Conservation (phyloP, 1,140 invertebrate species). For the Zelostemma sp. region DNA sequence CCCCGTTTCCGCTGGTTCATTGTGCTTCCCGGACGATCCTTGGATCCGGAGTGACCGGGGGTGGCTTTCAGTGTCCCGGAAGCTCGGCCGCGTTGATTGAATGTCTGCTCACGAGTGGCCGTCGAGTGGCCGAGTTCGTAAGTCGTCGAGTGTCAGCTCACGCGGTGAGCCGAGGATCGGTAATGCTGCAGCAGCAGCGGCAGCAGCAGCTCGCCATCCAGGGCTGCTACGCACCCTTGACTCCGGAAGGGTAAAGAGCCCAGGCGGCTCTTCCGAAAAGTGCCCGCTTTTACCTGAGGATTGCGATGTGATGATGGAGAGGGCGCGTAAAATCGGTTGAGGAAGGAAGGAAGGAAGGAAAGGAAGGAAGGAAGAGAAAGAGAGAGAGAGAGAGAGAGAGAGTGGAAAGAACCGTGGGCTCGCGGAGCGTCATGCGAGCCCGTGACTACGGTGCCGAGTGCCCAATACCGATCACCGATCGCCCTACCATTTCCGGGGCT, state of each 20-base stretch:
- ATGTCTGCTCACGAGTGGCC: conserved; percentile 35
- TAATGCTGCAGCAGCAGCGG: conserved; percentile 42
- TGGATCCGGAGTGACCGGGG: too few species aligned
- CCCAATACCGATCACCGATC: conserved; percentile 50
- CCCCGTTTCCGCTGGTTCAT: neutral
- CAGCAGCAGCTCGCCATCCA: conserved; percentile 22
- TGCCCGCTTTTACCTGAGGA: too few species aligned
- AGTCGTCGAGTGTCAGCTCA: conserved; percentile 19
- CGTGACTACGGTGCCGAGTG: conserved; percentile 55
- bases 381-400: conserved; percentile 15
- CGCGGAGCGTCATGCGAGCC: conserved; percentile 67
- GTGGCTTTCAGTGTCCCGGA: too few species aligned
- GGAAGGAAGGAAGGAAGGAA: conserved; percentile 11
- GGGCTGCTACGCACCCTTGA: conserved; percentile 28
- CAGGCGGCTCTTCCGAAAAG: too few species aligned
- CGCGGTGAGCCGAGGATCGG: conserved; percentile 29
- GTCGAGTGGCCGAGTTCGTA: conserved; percentile 33
- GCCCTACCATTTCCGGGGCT: conserved; percentile 18
- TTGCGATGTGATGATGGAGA: too few species aligned
- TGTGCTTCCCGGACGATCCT: too few species aligned
- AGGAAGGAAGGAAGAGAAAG: conserved; percentile 3
- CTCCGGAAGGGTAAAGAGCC: conserved; percentile 29
- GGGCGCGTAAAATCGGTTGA: neutral
- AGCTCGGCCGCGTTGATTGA: conserved; percentile 36
- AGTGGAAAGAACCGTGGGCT: conserved; percentile 50